Evolutionary conservation across 2,113 vertebrate species (phyloP).

Genomic region (Caloenas nicobarica): DNA sequence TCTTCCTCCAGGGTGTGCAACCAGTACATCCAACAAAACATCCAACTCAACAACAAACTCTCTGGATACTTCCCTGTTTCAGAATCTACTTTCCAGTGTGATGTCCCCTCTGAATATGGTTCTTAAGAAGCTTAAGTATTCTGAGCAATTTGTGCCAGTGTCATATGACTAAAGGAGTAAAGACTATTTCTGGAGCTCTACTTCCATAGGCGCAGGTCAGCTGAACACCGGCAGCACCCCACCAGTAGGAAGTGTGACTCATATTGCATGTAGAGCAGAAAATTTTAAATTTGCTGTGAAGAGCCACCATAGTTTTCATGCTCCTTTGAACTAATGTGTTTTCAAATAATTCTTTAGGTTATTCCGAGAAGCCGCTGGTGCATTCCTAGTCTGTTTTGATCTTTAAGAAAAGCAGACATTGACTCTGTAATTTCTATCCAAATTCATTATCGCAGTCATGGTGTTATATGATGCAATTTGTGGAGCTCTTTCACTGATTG

Average conservation of each 20-base stretch:
- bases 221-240: not conserved
- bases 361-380: constrained; percentile 55
- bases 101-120: not conserved
- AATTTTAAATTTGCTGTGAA: not conserved
- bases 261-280: not conserved
- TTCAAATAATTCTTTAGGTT: constrained; percentile 19
- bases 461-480: constrained; percentile 68
- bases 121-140: not conserved
- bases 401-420: constrained; percentile 58
- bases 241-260: not conserved
- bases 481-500: constrained; percentile 65
- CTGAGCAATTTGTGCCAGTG: not conserved
- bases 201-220: not conserved
- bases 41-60: not conserved
- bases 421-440: constrained; percentile 49
- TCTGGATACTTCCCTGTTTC: not conserved
- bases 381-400: constrained; percentile 53
- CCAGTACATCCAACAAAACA: not conserved
- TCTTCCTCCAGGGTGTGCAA: not conserved
- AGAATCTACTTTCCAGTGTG: not conserved
- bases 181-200: not conserved
- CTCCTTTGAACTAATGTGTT: not conserved
- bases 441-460: constrained; percentile 64
- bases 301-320: not conserved
- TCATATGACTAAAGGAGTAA: not conserved